Conservation (phyloP, 2,888 invertebrate species). For the Cyrtodaria siliqua region DNA sequence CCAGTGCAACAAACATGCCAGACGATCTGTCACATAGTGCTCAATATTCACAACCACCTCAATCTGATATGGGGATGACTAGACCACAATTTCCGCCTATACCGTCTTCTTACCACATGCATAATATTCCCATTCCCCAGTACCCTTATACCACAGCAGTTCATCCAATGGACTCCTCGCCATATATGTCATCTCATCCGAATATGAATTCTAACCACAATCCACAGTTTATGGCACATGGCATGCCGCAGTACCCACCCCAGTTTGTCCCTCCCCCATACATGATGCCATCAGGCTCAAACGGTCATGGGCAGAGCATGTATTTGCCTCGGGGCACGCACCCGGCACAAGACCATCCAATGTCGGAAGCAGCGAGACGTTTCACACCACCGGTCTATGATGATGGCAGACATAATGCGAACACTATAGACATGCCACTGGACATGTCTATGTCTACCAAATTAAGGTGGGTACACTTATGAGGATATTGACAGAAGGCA, state of each 20-base stretch:
- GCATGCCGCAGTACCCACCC: slow-evolving; percentile 7
- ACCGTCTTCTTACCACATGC: slow-evolving; percentile 29
- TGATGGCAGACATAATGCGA: background rate
- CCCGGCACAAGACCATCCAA: background rate
- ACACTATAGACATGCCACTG: slow-evolving; percentile 40
- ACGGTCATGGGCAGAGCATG: background rate
- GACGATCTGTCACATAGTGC: too few species aligned
- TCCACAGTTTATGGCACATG: slow-evolving; percentile 10
- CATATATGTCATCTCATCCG: background rate
- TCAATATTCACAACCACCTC: too few species aligned
- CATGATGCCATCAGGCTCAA: background rate
- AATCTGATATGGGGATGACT: too few species aligned
- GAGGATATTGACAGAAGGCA: too few species aligned
- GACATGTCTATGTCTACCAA: slow-evolving; percentile 49
- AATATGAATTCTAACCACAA: background rate
- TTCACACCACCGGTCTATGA: too few species aligned
- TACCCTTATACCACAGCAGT: background rate
- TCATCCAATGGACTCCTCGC: background rate
- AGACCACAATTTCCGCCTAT: background rate
- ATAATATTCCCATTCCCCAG: slow-evolving; percentile 38
- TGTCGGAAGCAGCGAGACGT: too few species aligned
- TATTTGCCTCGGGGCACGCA: background rate
- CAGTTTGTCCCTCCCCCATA: slow-evolving; percentile 1
- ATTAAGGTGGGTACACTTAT: slow-evolving; percentile 30
- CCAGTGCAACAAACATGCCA: too few species aligned